Base-by-base conservation (phyloP, 2,888 invertebrate genomes). In the Tryphoninae sp. region DNA sequence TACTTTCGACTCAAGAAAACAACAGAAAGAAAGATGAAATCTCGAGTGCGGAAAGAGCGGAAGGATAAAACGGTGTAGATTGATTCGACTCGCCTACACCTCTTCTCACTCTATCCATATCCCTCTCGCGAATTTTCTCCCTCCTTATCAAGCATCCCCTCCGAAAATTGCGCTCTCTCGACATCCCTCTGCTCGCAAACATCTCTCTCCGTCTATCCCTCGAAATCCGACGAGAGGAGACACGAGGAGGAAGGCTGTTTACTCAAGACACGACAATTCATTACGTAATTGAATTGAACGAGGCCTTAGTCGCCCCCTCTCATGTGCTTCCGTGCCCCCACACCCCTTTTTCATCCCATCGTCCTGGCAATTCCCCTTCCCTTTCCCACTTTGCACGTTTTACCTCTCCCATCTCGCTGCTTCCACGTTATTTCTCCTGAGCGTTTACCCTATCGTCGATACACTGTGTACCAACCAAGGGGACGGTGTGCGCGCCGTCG, bases 241-340 rank as follows among this genome's bases (percentile, higher is more conserved):
- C 88, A 88, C 87, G 87, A 90, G 86, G 89, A 89, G 89, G 89
- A 89, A 90, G 91, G 89, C 87, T 91, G 91, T 92, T 92, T 92
- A 90, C 92, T 89, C 91, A 90, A 91, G 92, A 91, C 90, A 91
- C 92, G 92, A 92, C 92, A 92, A 92, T 92, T 92, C 92, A 92
- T 92, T 92, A 92, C 90, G 90, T 92, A 92, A 92, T 91, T 91
- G 91, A 91, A 91, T 92, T 91, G 91, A 91, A 90, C 87, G 90
- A 90, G 89, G 89, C 89, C 88, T 89, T 88, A 82, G 81, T 77
- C 55, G 61, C 65, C 68, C 78, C 72, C 61, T 62, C 64, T 61
- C 58, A 62, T 65, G 51, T 51, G 68, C 58, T 67, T 78, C 74
- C 69, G 19, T 67, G 71, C 51, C 33, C 40, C 68, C 59, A 55